These are phyloP conservation scores for Branchinecta sandiegonensis DNA, from an alignment of 2,888 invertebrate genomes.

Conservation along the genomic window DNA sequence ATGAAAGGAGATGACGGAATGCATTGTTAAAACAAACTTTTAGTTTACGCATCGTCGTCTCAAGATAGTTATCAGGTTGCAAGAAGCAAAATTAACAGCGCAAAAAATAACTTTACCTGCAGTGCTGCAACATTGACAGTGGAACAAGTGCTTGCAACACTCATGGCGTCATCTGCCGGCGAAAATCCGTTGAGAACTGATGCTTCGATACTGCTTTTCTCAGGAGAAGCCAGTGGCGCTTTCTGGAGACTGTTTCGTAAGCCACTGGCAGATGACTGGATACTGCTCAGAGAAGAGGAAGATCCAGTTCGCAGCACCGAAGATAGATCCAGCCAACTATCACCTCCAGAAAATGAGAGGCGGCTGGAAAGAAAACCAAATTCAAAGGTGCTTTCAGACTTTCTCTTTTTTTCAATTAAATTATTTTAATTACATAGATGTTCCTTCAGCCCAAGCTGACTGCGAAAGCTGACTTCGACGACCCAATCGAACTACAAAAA, in stretches of 20 bases:
- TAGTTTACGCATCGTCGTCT: no score
- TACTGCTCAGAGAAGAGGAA: neutral
- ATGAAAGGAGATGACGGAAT: no score
- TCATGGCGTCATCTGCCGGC: slow-evolving; percentile 35
- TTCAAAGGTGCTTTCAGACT: no score
- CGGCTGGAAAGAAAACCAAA: no score
- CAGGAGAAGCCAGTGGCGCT: neutral
- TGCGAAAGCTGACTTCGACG: no score
- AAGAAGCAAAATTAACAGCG: no score
- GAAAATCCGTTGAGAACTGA: neutral
- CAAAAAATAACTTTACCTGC: slow-evolving; percentile 32
- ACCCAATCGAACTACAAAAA: no score
- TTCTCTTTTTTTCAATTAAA: no score
- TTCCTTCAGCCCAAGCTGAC: no score
- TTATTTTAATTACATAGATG: no score
- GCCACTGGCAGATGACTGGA: neutral
- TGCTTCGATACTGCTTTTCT: neutral
- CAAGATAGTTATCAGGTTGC: no score
- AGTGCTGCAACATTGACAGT: slow-evolving; percentile 44
- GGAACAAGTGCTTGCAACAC: slow-evolving; percentile 34
- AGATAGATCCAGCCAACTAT: neutral
- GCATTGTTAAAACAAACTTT: no score
- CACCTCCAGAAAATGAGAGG: neutral
- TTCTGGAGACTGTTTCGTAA: neutral
- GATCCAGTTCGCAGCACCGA: slow-evolving; percentile 13